Base-by-base conservation (phyloP, 2,113 vertebrate genomes). In the Nyctibius bracteatus region DNA sequence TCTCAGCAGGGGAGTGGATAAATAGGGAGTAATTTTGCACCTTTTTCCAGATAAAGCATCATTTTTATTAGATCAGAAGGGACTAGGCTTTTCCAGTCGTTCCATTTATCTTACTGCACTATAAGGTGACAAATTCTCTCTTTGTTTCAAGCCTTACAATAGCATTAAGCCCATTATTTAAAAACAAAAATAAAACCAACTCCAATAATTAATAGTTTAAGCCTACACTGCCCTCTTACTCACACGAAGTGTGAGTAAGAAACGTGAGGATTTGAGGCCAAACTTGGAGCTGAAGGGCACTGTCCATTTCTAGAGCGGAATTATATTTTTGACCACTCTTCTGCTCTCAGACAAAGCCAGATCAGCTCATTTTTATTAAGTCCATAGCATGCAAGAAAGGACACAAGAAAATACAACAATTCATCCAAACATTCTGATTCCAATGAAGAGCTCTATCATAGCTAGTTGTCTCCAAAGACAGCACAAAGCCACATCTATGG, bases 11-110 rank as follows among this genome's bases (percentile, higher is more conserved):
- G 33, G 47, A 83, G 75, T 74, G 75, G 77, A 95, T 88, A 92
- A 95, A 95, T 74, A 94, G 73, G 65, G 96, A 87, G 25, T 43
- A 51, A 78, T 92, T 92, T 87, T 92, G 86, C 27, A 61, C 70
- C 83, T 91, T 77, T 72, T 81, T 86, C 54, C 51, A 92, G 65
- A 86, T 73, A 92, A 71, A 91, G 39, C 28, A 54, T 65, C 35
- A n/a, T 52, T 93, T 95, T 94, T 65, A 71, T 94, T 77, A 88
- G 59, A 51, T 73, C 84, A 81, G 71, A 83, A 80, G 30, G 49
- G 46, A 77, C 17, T 8, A 66, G 35, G 74, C 49, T 87, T 41
- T 92, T 85, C 67, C 39, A 82, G 81, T 21, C 54, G 43, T 24
- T 71, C 46, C 51, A 62, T 78, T 87, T 66, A 28, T 51, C 55